These are phyloP conservation scores for Jaculus jaculus DNA, from an alignment of 2,113 vertebrate genomes.

Conservation along the genomic window DNA sequence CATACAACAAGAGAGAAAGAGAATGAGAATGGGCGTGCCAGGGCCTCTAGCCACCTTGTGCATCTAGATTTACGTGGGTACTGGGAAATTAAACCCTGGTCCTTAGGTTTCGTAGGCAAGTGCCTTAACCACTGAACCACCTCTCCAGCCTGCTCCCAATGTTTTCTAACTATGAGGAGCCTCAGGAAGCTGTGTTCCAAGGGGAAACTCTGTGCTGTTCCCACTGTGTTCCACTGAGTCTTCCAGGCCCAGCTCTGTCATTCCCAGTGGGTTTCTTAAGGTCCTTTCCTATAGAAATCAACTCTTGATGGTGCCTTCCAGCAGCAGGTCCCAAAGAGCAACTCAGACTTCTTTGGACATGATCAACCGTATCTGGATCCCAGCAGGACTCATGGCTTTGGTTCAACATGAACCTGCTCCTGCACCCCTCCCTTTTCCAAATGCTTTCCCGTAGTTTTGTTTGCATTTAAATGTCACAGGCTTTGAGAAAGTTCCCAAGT, in stretches of 20 bases:
- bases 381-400: not conserved
- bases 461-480: not conserved
- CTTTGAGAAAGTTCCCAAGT: not conserved
- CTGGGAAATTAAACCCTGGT: no score
- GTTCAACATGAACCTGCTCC: not conserved
- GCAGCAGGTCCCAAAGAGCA: not conserved
- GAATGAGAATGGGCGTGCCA: no score
- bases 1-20: no score
- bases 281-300: not conserved
- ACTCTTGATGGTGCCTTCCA: not conserved
- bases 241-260: not conserved
- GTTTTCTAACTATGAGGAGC: not conserved
- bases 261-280: not conserved
- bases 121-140: no score
- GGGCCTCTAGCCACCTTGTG: no score
- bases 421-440: not conserved
- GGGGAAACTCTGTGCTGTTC: not conserved
- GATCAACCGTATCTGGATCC: not conserved
- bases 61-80: no score
- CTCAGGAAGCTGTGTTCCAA: not conserved
- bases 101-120: no score
- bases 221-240: not conserved
- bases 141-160: not conserved
- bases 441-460: not conserved
- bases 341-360: not conserved